Percentiles rank a stretch among this genome's conserved stretches.
Conservation (phyloP, 1,140 invertebrate genomes). For the Zaprionus nigranus region DNA sequence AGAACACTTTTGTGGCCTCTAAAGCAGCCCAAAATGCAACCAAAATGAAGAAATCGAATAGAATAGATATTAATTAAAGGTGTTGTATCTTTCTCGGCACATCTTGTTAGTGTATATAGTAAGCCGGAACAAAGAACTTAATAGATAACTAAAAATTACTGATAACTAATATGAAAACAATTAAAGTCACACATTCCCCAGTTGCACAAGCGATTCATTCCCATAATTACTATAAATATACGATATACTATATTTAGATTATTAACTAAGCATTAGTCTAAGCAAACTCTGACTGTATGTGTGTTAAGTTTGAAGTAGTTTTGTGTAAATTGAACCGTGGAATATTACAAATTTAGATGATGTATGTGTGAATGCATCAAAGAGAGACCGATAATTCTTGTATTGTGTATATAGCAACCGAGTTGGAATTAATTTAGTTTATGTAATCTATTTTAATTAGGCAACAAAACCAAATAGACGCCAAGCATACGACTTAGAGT, state of each 20-base stretch:
- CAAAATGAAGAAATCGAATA: slow-evolving; percentile 48
- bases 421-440: slow-evolving; percentile 4
- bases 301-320: slow-evolving; percentile 67
- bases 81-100: slow-evolving; percentile 9
- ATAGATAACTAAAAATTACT: slow-evolving; percentile 7
- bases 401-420: slow-evolving; percentile 38
- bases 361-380: slow-evolving; percentile 14
- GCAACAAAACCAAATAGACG: slow-evolving; percentile 47
- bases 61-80: slow-evolving; percentile 9
- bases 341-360: slow-evolving; percentile 31
- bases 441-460: slow-evolving; percentile 14
- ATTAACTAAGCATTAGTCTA: slow-evolving; percentile 40
- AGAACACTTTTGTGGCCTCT: slow-evolving; percentile 9
- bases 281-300: slow-evolving; percentile 62
- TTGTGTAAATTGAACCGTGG: slow-evolving; percentile 37
- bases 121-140: slow-evolving; percentile 16
- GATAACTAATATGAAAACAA: slow-evolving; percentile 14
- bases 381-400: background rate
- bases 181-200: slow-evolving; percentile 13
- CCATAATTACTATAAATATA: slow-evolving; percentile 8
- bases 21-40: slow-evolving; percentile 15
- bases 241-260: slow-evolving; percentile 8
- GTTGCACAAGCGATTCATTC: slow-evolving; percentile 33
- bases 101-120: slow-evolving; percentile 54
- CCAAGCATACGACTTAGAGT: slow-evolving; percentile 23